Base-by-base conservation (phyloP, 1,140 invertebrate species). In the Episyrphus balteatus region DNA sequence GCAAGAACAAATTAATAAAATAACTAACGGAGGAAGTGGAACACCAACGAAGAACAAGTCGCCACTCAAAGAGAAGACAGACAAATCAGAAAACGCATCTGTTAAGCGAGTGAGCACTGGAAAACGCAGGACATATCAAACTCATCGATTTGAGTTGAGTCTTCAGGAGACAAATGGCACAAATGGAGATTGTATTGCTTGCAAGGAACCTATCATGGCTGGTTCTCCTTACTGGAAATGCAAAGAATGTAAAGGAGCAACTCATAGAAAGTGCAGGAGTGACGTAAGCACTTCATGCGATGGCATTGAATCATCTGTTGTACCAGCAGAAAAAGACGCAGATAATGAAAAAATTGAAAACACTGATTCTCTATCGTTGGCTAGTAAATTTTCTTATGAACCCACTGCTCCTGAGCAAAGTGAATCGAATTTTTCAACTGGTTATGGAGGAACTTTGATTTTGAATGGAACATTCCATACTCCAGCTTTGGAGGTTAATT, bases 1-100 rank as follows among this genome's bases (percentile, higher is more conserved):
- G 17, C 71, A 73, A 51, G 66, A 70, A 18, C 57, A 67, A 21
- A 38, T 65, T 26, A 58, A 61, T 1, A 59, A 58, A 44, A 10
- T 58, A 2, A 61, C 61, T 51, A 58, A 59, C 56, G 17, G 47
- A 6, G 26, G 18, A n/a, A 10, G 13, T 37, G 36, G 6, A 5
- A 11, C 10, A n/a, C 15, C 36, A 14, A 61, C 55, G 8, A 59
- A 55, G 11, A 55, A 48, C 1, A 18, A 59, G 15, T 59, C 59
- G 2, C 59, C 59, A 9, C 53, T 50, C 5, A 61, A 61, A 10
- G 31, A 42, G 12, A 26, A 8, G 51, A 61, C 2, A 43, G 42
- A 8, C 18, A 34, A 5, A 57, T 26, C 46, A 43, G 2, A 61
- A 61, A 26, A 38, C 51, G 14, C 26, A 44, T 3, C 53, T 2